A percentile compares a stretch with the other conserved stretches of the same genome.
Conservation (phyloP, 2,113 vertebrate genomes). For the Loxodonta africana region DNA sequence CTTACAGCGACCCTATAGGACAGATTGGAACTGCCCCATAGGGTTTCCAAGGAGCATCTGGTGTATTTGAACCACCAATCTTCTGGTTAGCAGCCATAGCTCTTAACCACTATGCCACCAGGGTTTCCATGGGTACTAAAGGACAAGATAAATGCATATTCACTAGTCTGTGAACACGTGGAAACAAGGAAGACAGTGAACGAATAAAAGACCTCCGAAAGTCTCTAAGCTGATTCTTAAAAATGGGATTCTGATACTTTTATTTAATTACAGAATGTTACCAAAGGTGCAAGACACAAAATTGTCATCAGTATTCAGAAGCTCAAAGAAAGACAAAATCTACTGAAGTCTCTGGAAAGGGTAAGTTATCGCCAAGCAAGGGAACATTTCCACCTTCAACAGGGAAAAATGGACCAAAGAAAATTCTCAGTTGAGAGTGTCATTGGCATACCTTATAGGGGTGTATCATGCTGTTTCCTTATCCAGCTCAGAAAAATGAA, state of each 20-base stretch:
- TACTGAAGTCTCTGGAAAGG: slow-evolving; percentile 98
- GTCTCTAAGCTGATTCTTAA: slow-evolving; percentile 41
- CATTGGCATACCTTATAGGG: neutral
- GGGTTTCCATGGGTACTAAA: neutral
- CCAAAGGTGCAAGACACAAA: slow-evolving; percentile 99
- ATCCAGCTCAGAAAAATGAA: neutral
- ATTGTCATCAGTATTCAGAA: slow-evolving; percentile 99
- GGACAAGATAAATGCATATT: neutral
- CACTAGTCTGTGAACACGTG: neutral
- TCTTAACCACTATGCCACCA: too few relatives aligned
- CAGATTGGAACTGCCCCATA: too few relatives aligned
- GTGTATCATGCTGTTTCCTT: neutral
- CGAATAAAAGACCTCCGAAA: neutral
- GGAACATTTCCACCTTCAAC: neutral
- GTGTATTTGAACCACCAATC: too few relatives aligned
- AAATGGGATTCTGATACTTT: slow-evolving; percentile 16
- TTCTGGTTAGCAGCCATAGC: too few relatives aligned
- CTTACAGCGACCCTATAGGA: too few relatives aligned
- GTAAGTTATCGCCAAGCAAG: slow-evolving; percentile 87
- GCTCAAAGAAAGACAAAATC: slow-evolving; percentile 97
- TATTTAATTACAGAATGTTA: slow-evolving; percentile 93
- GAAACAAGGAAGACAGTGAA: neutral
- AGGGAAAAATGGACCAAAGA: neutral
- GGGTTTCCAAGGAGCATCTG: too few relatives aligned
- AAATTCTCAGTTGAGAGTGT: accelerated